phyloP scores from a whole-genome alignment of 2,888 invertebrate genomes.

The Antheraea yamamai region DNA sequence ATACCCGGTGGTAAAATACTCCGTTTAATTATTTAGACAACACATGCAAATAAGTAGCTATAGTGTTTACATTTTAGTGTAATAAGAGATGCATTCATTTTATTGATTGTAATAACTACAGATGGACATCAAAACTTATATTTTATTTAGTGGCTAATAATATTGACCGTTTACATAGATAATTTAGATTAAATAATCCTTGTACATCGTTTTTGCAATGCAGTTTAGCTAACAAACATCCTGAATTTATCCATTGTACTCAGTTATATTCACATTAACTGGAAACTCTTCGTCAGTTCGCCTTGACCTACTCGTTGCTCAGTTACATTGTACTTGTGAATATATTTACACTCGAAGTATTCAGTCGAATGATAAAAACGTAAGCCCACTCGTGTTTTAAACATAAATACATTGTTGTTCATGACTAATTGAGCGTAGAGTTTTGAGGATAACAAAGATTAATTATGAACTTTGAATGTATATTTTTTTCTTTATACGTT shows the following conservation, averaged over 20 bases:
- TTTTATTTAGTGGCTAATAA: too few species aligned
- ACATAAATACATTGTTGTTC: conserved; percentile 6
- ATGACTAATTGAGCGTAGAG: neutral
- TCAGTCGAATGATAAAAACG: conserved; percentile 16
- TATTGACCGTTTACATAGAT: too few species aligned
- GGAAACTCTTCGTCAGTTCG: conserved; percentile 25
- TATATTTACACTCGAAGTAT: conserved; percentile 20
- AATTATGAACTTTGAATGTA: neutral
- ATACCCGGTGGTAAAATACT: neutral
- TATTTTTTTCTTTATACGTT: neutral
- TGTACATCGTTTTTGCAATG: conserved; percentile 32
- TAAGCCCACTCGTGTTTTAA: conserved; percentile 15
- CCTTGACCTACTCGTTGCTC: conserved; percentile 29
- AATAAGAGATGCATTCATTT: too few species aligned
- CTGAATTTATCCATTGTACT: conserved; percentile 26
- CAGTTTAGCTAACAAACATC: conserved; percentile 19
- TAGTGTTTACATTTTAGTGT: too few species aligned
- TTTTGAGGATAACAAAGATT: neutral
- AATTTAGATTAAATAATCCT: conserved; percentile 26
- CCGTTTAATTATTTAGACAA: neutral
- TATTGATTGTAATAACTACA: too few species aligned
- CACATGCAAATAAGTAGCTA: neutral
- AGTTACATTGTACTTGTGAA: conserved; percentile 30
- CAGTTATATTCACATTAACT: conserved; percentile 23
- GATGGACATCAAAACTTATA: too few species aligned